These are phyloP conservation scores for Thysanoteuthis rhombus DNA, from an alignment of 2,888 invertebrate species.

Conservation along the genomic window DNA sequence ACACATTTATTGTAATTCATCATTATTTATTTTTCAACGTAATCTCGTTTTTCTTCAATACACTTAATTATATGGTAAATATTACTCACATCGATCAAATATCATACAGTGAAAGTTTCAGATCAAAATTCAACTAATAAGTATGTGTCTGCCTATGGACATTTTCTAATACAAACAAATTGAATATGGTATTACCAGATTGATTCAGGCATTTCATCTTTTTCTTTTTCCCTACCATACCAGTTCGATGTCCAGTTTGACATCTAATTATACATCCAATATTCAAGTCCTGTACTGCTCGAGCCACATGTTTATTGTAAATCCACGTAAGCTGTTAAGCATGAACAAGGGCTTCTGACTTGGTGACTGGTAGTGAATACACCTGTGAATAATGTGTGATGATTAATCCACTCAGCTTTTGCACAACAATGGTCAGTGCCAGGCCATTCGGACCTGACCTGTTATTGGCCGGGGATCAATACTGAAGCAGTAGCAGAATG, in stretches of 20 bases:
- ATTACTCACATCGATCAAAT: no score
- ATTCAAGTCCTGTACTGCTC: not conserved
- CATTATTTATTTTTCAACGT: no score
- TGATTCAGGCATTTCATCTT: not conserved
- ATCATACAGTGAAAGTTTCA: no score
- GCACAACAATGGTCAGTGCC: slow-evolving; percentile 12
- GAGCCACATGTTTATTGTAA: not conserved
- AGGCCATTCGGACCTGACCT: not conserved
- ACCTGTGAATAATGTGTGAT: not conserved
- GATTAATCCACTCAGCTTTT: slow-evolving; percentile 12
- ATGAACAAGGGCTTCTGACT: not conserved
- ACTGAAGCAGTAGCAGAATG: not conserved
- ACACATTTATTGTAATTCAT: no score
- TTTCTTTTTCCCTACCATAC: not conserved
- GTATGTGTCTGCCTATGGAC: no score
- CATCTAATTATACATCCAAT: not conserved
- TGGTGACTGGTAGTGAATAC: not conserved
- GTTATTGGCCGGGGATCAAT: not conserved
- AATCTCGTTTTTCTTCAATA: no score
- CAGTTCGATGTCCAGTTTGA: not conserved
- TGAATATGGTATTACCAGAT: not conserved
- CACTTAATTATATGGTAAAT: no score
- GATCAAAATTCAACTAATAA: no score
- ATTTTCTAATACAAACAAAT: not conserved
- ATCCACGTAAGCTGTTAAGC: not conserved